phyloP scores from a whole-genome alignment of 2,797 vertebrate genomes.

The Sebastiscus albofasciatus region DNA sequence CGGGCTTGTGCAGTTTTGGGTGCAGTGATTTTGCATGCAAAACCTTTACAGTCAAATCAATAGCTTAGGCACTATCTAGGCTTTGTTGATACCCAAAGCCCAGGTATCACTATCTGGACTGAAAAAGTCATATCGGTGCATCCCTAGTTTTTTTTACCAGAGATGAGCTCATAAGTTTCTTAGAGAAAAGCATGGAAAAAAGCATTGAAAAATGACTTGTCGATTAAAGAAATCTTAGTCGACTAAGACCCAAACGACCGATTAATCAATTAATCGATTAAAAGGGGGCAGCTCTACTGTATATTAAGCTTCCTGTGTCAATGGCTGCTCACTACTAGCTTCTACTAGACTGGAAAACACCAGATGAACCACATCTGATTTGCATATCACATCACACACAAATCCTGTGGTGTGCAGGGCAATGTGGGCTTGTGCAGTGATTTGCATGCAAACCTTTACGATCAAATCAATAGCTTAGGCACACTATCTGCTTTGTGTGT shows the following conservation, averaged over 20 bases:
- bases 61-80: no score
- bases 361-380: slow-evolving; percentile 23
- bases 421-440: slow-evolving; percentile 3
- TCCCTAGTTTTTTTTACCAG: no score
- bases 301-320: not conserved
- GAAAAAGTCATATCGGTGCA: no score
- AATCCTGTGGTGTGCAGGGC: slow-evolving; percentile 44
- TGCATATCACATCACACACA: slow-evolving; percentile 56
- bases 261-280: no score
- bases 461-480: slow-evolving; percentile 2
- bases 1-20: slow-evolving; percentile 5
- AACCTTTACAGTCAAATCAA: not conserved
- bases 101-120: no score
- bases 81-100: no score
- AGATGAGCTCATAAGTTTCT: no score
- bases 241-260: no score
- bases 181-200: no score
- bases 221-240: no score
- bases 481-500: not conserved
- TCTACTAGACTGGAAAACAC: not conserved
- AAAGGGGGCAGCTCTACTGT: not conserved
- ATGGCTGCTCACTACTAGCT: not conserved
- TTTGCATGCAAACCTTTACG: slow-evolving; percentile 55
- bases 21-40: slow-evolving; percentile 56
- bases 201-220: no score